Conservation (phyloP, 2,888 invertebrate species). For the Leptinotarsa tumamoca region DNA sequence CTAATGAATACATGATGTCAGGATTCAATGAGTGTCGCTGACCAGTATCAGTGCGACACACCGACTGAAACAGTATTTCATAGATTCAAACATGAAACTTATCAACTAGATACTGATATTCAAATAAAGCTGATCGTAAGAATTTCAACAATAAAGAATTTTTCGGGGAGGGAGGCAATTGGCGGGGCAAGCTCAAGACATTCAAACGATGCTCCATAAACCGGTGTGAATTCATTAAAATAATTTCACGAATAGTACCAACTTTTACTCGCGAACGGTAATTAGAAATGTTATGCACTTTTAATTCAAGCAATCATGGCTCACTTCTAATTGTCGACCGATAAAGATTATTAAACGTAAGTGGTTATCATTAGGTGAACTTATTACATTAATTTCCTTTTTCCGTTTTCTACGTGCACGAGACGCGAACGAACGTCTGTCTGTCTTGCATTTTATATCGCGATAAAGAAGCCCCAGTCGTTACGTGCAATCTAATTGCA, state of each 20-base stretch:
- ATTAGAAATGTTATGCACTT: constrained; percentile 14
- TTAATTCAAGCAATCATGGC: constrained; percentile 10
- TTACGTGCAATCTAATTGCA: not conserved
- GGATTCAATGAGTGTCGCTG: too few species aligned
- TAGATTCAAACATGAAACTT: too few species aligned
- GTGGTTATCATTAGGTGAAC: constrained; percentile 1
- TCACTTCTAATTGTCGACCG: constrained; percentile 11
- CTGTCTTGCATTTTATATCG: constrained; percentile 2
- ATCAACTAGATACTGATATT: too few species aligned
- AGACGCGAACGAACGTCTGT: constrained; percentile 14
- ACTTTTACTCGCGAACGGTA: constrained; percentile 11
- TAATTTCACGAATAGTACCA: constrained; percentile 1
- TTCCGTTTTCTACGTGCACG: constrained; percentile 17
- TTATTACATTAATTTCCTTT: constrained; percentile 13
- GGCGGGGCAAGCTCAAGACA: too few species aligned
- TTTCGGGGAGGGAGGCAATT: not conserved
- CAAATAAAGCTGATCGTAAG: too few species aligned
- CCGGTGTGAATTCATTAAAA: not conserved
- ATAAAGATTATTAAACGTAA: constrained; percentile 11
- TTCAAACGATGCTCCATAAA: too few species aligned
- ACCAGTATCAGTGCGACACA: too few species aligned
- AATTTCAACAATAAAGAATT: not conserved
- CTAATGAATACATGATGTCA: too few species aligned
- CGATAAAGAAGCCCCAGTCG: constrained; percentile 14
- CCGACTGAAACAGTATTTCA: too few species aligned